Base-by-base conservation (phyloP, 1,140 invertebrate genomes). In the Aleiodes sp. region DNA sequence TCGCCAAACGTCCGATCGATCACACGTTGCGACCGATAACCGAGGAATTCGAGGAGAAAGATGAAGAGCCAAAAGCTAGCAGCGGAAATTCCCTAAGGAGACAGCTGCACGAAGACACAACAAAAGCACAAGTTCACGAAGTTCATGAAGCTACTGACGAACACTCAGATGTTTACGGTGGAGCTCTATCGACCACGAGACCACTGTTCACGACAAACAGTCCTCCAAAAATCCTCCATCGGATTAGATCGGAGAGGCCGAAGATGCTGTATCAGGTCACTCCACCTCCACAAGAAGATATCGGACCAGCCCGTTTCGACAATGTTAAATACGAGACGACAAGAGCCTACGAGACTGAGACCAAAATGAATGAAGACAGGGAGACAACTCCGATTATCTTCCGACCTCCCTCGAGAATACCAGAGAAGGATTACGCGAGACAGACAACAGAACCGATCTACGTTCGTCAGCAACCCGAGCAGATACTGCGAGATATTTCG, bases 121-220 rank as follows among this genome's bases (percentile, higher is more conserved):
- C 84, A 0, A 87, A 87, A 37, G 43, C 70, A 70, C 10, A 78
- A 12, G 41, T 68, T 4, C 46, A 24, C 10, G 59, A 70, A 80
- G 10, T 67, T 70, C 4, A 82, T 84, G 14, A 35, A 10, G 4
- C 46, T 9, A 88, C 85, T 19, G 89, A 90, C 70, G 91, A 92
- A 73, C 87, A 89, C 9, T 87, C 88, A 3, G 91, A 92, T 72
- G 88, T 92, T 7, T 92, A 92, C 71, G 88, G 89, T 31, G 88
- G 89, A 60, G 88, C 90, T 24, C 75, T 90, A 21, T 89, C 89
- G 1, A 90, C 90, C 31, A 86, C 89, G 10, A 79, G 90, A 41
- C 90, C 90, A 12, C 79, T 92, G 10, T 92, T 92, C 72, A 92
- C 90, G 1, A 92, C 90, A 0, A 88, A 88, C 7, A 87, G 84